These are phyloP conservation scores for Acronicta psi DNA, from an alignment of 2,888 invertebrate genomes.

Conservation along the genomic window DNA sequence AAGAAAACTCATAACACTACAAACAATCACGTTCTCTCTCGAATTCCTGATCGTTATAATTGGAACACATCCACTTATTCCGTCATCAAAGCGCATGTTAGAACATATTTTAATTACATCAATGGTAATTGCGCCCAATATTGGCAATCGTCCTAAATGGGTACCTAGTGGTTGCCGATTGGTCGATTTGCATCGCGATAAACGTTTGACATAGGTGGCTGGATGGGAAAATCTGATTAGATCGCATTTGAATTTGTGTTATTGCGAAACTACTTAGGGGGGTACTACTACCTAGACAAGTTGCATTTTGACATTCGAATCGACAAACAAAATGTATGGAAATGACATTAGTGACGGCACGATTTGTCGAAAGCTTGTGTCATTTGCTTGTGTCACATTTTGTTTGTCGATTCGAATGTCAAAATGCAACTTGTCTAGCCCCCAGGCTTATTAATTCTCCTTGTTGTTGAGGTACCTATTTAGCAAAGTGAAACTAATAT, in stretches of 20 bases:
- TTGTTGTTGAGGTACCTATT: too few species aligned
- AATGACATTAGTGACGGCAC: too few species aligned
- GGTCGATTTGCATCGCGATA: conserved; percentile 44
- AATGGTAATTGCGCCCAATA: conserved; percentile 36
- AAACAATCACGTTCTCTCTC: background rate
- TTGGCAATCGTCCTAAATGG: conserved; percentile 45
- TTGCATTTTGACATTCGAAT: too few species aligned
- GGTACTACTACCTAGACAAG: too few species aligned
- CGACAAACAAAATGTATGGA: too few species aligned
- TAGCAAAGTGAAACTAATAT: too few species aligned
- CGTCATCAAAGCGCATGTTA: conserved; percentile 15
- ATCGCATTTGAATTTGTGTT: conserved; percentile 1
- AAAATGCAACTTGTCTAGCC: too few species aligned
- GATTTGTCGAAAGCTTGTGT: too few species aligned
- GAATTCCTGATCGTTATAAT: background rate
- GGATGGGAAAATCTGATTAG: conserved; percentile 16
- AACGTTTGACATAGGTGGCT: conserved; percentile 22
- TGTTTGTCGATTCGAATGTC: too few species aligned
- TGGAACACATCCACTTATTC: background rate
- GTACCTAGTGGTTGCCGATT: conserved; percentile 36
- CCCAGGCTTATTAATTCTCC: too few species aligned
- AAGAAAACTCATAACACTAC: too few species aligned
- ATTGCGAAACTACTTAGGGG: background rate
- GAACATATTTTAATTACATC: conserved; percentile 51
- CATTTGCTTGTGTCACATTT: too few species aligned